These are phyloP conservation scores for Gavialis gangeticus DNA, from an alignment of 2,113 vertebrate species.

Conservation along the genomic window DNA sequence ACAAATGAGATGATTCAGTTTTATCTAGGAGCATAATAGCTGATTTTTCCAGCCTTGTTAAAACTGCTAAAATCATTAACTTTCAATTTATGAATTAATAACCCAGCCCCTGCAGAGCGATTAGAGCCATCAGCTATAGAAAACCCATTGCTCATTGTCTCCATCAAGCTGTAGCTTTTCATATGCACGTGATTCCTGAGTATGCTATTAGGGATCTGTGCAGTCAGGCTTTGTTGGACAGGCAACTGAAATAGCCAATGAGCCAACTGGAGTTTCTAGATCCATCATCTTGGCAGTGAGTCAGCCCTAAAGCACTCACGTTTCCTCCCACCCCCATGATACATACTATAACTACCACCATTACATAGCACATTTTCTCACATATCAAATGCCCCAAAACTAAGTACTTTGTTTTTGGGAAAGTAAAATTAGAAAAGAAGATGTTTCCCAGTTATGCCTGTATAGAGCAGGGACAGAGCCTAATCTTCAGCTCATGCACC, in stretches of 20 bases:
- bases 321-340: not conserved
- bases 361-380: not conserved
- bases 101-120: not conserved
- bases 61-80: not conserved
- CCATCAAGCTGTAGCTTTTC: not conserved
- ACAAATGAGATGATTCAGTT: not conserved
- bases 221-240: not conserved
- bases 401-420: too few species aligned
- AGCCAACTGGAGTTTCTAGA: not conserved
- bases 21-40: not conserved
- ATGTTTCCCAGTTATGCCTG: too few species aligned
- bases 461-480: too few species aligned
- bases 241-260: not conserved
- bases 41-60: not conserved
- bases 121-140: not conserved
- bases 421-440: too few species aligned
- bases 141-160: not conserved
- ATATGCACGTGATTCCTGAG: not conserved
- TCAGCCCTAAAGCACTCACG: not conserved
- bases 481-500: too few species aligned
- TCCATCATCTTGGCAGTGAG: not conserved
- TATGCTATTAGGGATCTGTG: not conserved
- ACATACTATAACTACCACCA: not conserved
- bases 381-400: too few species aligned
- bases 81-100: constrained; percentile 24